phyloP scores from a whole-genome alignment of 2,797 vertebrate genomes.

The Sarcoramphus papa region DNA sequence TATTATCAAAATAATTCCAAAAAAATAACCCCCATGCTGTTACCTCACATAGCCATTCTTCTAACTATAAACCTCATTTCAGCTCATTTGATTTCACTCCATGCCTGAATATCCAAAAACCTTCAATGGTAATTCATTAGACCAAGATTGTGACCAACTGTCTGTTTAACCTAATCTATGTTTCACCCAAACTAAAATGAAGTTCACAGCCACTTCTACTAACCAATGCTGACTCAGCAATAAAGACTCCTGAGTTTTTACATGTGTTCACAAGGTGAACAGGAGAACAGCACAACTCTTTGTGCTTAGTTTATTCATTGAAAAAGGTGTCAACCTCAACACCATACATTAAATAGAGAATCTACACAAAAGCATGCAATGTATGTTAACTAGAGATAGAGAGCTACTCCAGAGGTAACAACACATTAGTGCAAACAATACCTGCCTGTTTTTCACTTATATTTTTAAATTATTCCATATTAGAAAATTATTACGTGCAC shows the following conservation, averaged over 20 bases:
- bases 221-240: background rate
- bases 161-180: background rate
- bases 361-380: background rate
- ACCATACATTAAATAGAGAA: background rate
- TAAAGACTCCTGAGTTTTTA: background rate
- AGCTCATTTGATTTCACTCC: background rate
- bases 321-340: background rate
- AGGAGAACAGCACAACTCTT: background rate
- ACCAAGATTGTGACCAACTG: background rate
- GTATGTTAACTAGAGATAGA: background rate
- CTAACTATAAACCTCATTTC: background rate
- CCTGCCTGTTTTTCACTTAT: background rate
- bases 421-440: background rate
- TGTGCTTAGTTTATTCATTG: background rate
- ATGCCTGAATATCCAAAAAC: background rate
- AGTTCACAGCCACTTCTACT: background rate
- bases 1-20: background rate
- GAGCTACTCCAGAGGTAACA: background rate
- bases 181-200: background rate
- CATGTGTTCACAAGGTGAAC: accelerated
- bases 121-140: background rate
- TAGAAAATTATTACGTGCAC: background rate
- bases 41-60: background rate
- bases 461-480: background rate
- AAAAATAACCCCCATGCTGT: background rate